phyloP scores from a whole-genome alignment of 2,113 vertebrate species.

The Larimichthys polyactis region DNA sequence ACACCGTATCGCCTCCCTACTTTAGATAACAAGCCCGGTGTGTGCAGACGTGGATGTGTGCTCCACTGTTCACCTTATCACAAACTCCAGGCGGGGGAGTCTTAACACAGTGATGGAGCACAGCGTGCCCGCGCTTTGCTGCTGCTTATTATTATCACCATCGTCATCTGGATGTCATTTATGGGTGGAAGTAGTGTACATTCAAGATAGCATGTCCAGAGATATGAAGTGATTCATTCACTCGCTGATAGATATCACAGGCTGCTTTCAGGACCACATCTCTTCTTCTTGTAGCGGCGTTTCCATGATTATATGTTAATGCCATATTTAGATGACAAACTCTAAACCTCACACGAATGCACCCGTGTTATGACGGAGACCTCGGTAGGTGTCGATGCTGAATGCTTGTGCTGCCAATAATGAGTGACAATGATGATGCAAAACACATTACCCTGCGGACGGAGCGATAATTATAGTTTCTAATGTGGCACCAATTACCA shows the following conservation, averaged over 20 bases:
- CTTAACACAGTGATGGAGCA: conserved; percentile 13
- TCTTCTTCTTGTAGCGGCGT: not conserved
- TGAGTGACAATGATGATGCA: conserved; percentile 31
- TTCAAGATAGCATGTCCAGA: not conserved
- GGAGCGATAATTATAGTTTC: conserved; percentile 64
- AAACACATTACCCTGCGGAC: conserved; percentile 53
- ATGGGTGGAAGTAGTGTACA: not conserved
- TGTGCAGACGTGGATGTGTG: not conserved
- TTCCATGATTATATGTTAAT: not conserved
- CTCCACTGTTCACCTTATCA: conserved; percentile 31
- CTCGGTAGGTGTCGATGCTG: not conserved
- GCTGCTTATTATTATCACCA: conserved; percentile 4
- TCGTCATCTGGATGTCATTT: conserved; percentile 16
- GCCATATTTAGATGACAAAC: conserved; percentile 13
- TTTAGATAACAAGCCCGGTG: not conserved
- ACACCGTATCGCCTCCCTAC: not conserved
- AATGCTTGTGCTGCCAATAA: conserved; percentile 5
- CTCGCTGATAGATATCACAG: not conserved
- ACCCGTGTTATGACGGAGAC: not conserved
- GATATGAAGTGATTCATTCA: not conserved
- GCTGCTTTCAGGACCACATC: not conserved
- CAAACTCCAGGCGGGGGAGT: conserved; percentile 12
- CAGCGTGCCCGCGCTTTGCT: not conserved
- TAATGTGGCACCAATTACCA: conserved; percentile 73
- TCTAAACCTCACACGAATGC: not conserved